These are phyloP conservation scores for Diabrotica balteata DNA, from an alignment of 2,888 invertebrate genomes.

Conservation along the genomic window DNA sequence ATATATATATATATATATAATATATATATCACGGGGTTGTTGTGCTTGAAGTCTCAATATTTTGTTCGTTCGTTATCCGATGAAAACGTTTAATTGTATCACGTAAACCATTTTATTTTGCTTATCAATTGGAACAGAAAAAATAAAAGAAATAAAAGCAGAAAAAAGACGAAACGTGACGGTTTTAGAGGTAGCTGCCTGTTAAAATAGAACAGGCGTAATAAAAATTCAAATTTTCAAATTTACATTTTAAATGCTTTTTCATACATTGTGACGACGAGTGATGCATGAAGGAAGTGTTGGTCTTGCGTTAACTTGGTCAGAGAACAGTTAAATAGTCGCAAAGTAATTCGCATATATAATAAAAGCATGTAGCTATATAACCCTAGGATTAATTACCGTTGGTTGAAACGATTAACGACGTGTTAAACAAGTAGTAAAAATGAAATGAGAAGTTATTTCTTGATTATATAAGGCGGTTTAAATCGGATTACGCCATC, in stretches of 20 bases:
- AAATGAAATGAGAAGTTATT: too few relatives aligned
- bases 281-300: conserved; percentile 23
- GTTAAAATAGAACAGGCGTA: conserved; percentile 44
- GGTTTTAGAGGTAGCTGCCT: conserved; percentile 25
- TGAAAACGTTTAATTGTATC: conserved; percentile 11
- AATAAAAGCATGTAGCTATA: too few relatives aligned
- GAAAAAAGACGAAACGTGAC: conserved; percentile 28
- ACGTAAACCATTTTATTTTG: conserved; percentile 11
- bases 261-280: conserved; percentile 41
- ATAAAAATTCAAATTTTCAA: conserved; percentile 59
- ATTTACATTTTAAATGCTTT: conserved; percentile 60
- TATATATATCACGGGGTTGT: too few relatives aligned
- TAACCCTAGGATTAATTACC: too few relatives aligned
- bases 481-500: too few relatives aligned
- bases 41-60: too few relatives aligned
- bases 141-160: conserved; percentile 16
- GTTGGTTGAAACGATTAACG: too few relatives aligned
- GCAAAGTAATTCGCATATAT: too few relatives aligned
- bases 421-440: too few relatives aligned
- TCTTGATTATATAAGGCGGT: too few relatives aligned
- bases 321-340: conserved; percentile 3
- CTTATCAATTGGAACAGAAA: conserved; percentile 25
- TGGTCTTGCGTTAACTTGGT: conserved; percentile 21
- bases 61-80: too few relatives aligned
- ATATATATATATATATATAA: too few relatives aligned